phyloP scores from a whole-genome alignment of 2,113 vertebrate species.

The Fregata magnificens region DNA sequence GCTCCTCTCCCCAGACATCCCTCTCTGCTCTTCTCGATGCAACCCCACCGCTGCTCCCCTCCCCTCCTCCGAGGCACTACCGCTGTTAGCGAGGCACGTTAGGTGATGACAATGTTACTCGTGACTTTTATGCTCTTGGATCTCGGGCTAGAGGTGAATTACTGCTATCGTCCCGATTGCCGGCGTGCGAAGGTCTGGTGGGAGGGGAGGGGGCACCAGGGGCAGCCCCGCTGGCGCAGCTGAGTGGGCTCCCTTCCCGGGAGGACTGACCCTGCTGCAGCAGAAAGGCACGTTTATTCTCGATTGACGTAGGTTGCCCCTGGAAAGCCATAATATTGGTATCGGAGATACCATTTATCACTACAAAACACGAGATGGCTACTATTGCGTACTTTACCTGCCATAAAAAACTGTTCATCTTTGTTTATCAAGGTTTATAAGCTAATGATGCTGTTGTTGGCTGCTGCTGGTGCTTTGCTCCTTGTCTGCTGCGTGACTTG shows the following conservation, averaged over 20 bases:
- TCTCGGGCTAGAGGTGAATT: neutral
- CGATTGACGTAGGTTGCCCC: neutral
- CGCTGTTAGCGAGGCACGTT: neutral
- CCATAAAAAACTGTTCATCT: conserved; percentile 4
- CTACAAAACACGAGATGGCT: neutral
- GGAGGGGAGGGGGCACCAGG: neutral
- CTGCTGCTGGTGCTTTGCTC: neutral
- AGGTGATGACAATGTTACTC: neutral
- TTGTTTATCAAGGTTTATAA: neutral
- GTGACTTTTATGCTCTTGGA: neutral
- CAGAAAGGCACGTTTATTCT: neutral
- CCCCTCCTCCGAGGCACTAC: neutral
- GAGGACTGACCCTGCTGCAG: neutral
- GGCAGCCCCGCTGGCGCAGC: neutral
- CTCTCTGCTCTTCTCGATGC: fast-evolving
- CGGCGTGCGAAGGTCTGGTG: fast-evolving
- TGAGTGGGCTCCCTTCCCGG: fast-evolving
- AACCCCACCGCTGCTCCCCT: neutral
- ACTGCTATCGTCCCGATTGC: neutral
- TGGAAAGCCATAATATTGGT: neutral
- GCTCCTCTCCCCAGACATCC: neutral
- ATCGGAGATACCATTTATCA: neutral
- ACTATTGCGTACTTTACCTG: neutral
- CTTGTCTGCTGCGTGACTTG: neutral
- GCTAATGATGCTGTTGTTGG: neutral